These are phyloP conservation scores for Apostichopus californicus DNA, from an alignment of 35 echinoderm and acorn worm species.

Conservation along the genomic window DNA sequence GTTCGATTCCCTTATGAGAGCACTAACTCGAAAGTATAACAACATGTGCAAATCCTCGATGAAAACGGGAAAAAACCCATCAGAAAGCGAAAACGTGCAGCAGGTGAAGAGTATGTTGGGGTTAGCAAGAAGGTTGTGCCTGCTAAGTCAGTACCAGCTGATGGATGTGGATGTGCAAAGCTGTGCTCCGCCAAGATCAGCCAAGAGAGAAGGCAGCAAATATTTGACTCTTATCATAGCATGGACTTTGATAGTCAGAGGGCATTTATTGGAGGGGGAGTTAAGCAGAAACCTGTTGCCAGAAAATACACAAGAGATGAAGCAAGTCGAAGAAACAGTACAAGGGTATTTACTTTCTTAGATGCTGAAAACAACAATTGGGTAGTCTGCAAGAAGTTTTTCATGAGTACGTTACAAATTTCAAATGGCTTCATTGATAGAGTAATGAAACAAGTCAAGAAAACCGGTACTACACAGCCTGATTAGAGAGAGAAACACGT, in stretches of 20 bases:
- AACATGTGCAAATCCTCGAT: not conserved
- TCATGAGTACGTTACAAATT: not conserved
- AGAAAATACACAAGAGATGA: not conserved
- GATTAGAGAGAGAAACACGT: not conserved
- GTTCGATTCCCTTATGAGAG: no score
- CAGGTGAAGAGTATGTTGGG: no score
- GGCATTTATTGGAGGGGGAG: not conserved
- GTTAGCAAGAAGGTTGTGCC: no score
- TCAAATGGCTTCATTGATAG: not conserved
- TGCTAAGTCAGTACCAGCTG: no score
- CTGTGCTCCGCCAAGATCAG: no score
- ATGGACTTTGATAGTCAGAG: not conserved
- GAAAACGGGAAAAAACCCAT: not conserved
- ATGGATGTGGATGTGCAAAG: no score
- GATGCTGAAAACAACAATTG: not conserved
- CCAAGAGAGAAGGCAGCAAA: no score
- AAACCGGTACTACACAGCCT: not conserved
- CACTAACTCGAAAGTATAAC: no score
- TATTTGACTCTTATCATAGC: no score
- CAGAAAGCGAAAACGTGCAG: no score
- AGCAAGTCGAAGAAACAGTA: not conserved
- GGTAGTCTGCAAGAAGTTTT: not conserved
- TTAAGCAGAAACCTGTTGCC: not conserved
- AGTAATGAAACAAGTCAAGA: conserved; percentile 7
- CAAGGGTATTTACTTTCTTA: not conserved